Conservation (phyloP, 2,888 invertebrate genomes). For the Himalopsyche tibetana region DNA sequence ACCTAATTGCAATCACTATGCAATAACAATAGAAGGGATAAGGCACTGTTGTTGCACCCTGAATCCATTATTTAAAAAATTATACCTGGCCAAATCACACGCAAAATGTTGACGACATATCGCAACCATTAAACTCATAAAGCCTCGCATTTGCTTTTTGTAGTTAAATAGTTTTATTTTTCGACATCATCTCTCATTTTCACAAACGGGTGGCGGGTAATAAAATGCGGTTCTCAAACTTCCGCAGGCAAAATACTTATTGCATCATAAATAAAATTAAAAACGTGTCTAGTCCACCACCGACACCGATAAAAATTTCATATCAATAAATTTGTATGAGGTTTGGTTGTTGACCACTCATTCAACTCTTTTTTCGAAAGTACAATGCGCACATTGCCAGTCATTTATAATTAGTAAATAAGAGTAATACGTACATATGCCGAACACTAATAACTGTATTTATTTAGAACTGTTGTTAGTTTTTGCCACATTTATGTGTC, state of each 20-base stretch:
- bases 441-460: no score
- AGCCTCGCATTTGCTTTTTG: neutral
- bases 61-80: conserved; percentile 1
- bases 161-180: conserved; percentile 15
- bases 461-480: no score
- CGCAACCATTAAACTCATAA: conserved; percentile 12
- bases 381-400: no score
- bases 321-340: no score
- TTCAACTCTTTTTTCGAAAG: no score
- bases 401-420: no score
- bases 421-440: no score
- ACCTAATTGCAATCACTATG: conserved; percentile 40
- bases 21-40: conserved; percentile 12
- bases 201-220: neutral
- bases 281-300: no score
- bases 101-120: conserved; percentile 27
- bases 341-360: no score
- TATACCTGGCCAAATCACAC: conserved; percentile 31
- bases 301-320: no score
- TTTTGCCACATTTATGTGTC: no score
- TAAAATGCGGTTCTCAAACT: conserved; percentile 16
- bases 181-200: conserved; percentile 25
- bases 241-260: neutral
- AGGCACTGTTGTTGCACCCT: conserved; percentile 12
- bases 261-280: no score